phyloP scores from a whole-genome alignment of 2,888 invertebrate species.

The Schrankia costaestrigalis region DNA sequence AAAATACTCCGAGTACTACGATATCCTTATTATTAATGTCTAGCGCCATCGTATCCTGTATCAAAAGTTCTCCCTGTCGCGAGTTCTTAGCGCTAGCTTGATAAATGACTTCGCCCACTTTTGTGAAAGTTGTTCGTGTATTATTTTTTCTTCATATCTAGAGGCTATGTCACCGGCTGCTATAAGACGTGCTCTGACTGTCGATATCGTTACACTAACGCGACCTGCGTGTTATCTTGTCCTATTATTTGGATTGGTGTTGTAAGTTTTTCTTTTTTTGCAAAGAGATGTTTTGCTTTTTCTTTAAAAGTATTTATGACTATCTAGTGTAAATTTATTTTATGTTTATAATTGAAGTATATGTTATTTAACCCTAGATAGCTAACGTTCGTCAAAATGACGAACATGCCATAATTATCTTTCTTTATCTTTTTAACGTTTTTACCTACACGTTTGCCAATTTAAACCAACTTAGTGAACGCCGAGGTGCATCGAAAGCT shows the following conservation, averaged over 20 bases:
- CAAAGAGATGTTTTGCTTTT: constrained; percentile 8
- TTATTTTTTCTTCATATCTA: constrained; percentile 52
- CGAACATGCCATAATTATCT: no score
- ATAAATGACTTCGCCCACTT: constrained; percentile 77
- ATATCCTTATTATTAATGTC: constrained; percentile 79
- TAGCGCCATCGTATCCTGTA: constrained; percentile 71
- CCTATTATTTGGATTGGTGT: constrained; percentile 49
- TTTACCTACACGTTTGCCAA: no score
- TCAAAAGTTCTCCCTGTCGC: constrained; percentile 75
- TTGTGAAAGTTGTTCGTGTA: constrained; percentile 64
- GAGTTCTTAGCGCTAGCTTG: constrained; percentile 76
- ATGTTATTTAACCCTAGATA: no score
- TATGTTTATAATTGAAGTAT: no score
- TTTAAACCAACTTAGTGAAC: no score
- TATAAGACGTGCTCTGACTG: constrained; percentile 55
- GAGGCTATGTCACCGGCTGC: constrained; percentile 50
- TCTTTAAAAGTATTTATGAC: constrained; percentile 1
- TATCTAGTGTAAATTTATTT: no score
- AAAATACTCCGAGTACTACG: constrained; percentile 66
- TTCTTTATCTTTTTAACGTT: no score
- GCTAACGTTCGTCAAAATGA: no score
- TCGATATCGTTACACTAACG: constrained; percentile 52
- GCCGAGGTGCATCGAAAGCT: no score
- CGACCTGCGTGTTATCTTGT: constrained; percentile 44
- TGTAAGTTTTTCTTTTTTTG: constrained; percentile 32